phyloP scores from a whole-genome alignment of 2,888 invertebrate species.

The Neuroscelio doddi region DNA sequence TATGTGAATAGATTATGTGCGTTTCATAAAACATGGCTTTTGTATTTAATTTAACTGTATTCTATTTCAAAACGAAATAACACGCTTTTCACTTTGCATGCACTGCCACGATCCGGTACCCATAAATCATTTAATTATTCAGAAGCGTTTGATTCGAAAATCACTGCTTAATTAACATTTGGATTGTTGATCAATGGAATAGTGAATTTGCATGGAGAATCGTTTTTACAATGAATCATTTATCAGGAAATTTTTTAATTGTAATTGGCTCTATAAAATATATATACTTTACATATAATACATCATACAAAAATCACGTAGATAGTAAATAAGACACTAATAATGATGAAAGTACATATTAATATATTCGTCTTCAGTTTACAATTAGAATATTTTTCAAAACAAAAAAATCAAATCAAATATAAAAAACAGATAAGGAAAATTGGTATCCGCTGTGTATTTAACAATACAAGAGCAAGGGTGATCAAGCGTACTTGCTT shows the following conservation, averaged over 20 bases:
- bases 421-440: too few species aligned
- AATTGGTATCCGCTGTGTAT: too few species aligned
- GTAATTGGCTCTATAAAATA: neutral
- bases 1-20: neutral
- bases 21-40: neutral
- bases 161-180: constrained; percentile 43
- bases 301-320: too few species aligned
- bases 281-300: too few species aligned
- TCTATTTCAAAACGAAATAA: neutral
- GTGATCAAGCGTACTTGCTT: too few species aligned
- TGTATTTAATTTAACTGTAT: constrained; percentile 16
- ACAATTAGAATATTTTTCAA: too few species aligned
- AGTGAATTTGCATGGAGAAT: neutral
- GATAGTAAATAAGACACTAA: too few species aligned
- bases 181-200: constrained; percentile 6
- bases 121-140: constrained; percentile 51
- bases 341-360: too few species aligned
- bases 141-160: constrained; percentile 42
- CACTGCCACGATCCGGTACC: neutral
- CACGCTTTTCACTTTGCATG: neutral
- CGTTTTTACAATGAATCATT: neutral
- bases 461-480: too few species aligned
- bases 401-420: too few species aligned
- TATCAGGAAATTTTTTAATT: neutral
- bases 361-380: too few species aligned